phyloP scores from a whole-genome alignment of 1,140 invertebrate species.

The Pseudomyrmex pallidus region DNA sequence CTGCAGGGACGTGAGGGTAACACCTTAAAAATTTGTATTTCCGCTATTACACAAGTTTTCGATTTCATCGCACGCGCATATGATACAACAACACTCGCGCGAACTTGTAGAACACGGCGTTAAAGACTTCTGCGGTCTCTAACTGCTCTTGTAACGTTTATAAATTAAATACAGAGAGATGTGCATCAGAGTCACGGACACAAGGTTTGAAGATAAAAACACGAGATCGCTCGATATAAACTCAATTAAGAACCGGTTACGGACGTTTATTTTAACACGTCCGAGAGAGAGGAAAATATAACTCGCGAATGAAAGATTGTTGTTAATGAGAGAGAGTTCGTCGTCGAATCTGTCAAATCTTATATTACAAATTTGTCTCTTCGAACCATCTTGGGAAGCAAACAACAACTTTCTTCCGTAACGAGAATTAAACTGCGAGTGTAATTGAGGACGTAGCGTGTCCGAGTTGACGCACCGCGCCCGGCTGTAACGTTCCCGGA shows the following conservation, averaged over 20 bases:
- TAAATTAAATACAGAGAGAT: neutral
- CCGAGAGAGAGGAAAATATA: too few relatives aligned
- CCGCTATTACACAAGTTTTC: neutral
- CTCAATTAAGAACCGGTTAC: neutral
- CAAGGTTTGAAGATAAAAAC: conserved; percentile 21
- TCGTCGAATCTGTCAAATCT: neutral
- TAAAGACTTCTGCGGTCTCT: conserved; percentile 13
- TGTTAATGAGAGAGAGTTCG: neutral
- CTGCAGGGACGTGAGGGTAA: too few relatives aligned
- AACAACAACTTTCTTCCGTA: neutral
- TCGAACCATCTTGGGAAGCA: neutral
- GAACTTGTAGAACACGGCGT: neutral
- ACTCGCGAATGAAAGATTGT: neutral
- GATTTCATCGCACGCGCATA: neutral
- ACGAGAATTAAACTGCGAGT: neutral
- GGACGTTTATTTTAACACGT: neutral
- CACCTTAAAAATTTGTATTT: neutral
- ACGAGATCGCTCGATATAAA: conserved; percentile 9
- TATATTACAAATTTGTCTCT: neutral
- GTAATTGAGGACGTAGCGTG: neutral
- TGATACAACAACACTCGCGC: neutral
- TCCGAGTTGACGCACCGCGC: neutral
- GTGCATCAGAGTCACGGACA: neutral
- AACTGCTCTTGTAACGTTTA: conserved; percentile 7
- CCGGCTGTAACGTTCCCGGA: neutral